Evolutionary conservation across 2,113 vertebrate genomes (phyloP), one percentile per base, ranked within the genome.

Genomic region (Heloderma charlesbogerti): DNA sequence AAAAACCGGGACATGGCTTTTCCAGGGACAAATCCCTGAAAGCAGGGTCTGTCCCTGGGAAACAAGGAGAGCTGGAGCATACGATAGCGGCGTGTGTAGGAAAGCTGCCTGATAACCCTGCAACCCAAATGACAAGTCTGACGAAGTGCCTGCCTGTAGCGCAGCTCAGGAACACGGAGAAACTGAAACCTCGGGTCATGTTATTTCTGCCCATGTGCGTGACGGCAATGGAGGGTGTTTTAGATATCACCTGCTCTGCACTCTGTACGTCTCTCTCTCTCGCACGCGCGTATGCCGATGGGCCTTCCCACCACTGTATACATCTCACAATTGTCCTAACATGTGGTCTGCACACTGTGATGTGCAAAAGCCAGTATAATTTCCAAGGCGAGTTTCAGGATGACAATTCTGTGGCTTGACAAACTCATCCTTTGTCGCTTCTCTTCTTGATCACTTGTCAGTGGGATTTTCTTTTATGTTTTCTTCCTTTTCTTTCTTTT

Each of bases 351-450:
- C 34, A 18, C 88, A 0, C 40, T 37, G 87, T 9, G 91, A 13
- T 91, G 71, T 0, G 1, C 20, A 22, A 91, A 85, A 4, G 87
- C 13, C 84, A 0, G 82, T 77, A 75, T 96, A 96, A 93, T 97
- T 97, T 96, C 95, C 96, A 95, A 94, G 95, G 91, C 93, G 8
- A 71, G 95, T 97, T 97, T 97, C 97, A 95, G 95, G 96, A 97
- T 96, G 95, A 97, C 93, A 92, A 34, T 78, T 83, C 87, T 1
- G 78, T 37, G 78, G 67, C 95, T 63, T 80, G 89, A 88, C 66
- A 27, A 15, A 15, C 90, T 34, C 31, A 20, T 91, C 91, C 80
- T 66, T 63, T 0, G 34, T 88, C 90, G 69, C 0, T 84, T 89
- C 84, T 69, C 90, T n/a, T 37, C 87, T 40, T 34, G 75, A 92